Evolutionary conservation across 2,113 vertebrate genomes (phyloP).

Genomic region (Pristiophorus japonicus): DNA sequence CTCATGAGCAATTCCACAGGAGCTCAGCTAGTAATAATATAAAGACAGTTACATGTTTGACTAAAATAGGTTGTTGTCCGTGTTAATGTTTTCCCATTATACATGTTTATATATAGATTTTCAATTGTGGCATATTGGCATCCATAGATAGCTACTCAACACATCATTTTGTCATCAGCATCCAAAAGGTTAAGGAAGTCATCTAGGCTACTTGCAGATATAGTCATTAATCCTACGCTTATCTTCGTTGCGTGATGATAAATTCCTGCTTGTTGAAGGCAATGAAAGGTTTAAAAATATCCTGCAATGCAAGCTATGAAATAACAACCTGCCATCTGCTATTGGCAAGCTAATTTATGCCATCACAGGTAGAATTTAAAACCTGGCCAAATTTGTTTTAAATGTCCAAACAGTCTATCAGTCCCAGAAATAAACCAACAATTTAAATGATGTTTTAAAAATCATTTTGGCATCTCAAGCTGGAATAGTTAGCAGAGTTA

Average conservation of each 20-base stretch:
- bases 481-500: slow-evolving; percentile 30
- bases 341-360: slow-evolving; percentile 32
- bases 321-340: slow-evolving; percentile 37
- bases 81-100: neutral
- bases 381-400: slow-evolving; percentile 23
- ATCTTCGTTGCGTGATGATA: slow-evolving; percentile 19
- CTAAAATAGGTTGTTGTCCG: neutral
- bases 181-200: neutral
- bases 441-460: slow-evolving; percentile 28
- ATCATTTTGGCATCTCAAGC: slow-evolving; percentile 33
- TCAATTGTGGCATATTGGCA: neutral
- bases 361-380: slow-evolving; percentile 32
- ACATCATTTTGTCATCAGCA: neutral
- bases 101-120: neutral
- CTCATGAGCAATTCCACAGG: neutral
- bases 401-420: slow-evolving; percentile 35
- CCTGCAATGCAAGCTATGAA: slow-evolving; percentile 35
- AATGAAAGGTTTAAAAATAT: slow-evolving; percentile 36
- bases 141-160: neutral
- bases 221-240: neutral
- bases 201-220: slow-evolving; percentile 4
- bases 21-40: neutral
- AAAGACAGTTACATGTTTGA: neutral
- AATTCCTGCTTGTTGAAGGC: slow-evolving; percentile 29
- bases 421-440: slow-evolving; percentile 27